A percentile compares a stretch with the other conserved stretches of the same genome.
Conservation (phyloP, 2,888 invertebrate genomes). For the Dicranocentrus wangi region DNA sequence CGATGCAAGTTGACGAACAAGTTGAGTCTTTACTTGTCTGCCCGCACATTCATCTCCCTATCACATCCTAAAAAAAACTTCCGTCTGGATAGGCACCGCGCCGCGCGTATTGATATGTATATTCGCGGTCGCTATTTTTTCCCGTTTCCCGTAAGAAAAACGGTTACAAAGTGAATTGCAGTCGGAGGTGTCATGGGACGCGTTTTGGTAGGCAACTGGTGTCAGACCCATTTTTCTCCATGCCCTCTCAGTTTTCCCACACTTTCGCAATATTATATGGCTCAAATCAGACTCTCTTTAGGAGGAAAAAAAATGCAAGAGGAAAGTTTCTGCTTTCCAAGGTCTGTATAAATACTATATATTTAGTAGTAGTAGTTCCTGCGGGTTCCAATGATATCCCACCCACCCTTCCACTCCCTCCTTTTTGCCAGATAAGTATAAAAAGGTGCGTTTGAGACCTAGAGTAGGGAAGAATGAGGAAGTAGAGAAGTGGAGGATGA, state of each 20-base stretch:
- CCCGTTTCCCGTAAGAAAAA: constrained; percentile 1
- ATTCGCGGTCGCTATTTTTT: too few relatives aligned
- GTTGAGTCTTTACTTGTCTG: constrained; percentile 24
- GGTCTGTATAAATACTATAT: too few relatives aligned
- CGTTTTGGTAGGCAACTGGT: constrained; percentile 72
- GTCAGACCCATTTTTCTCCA: constrained; percentile 70
- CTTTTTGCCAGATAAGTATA: background rate
- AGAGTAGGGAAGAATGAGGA: background rate
- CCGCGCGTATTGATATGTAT: background rate
- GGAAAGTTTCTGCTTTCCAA: too few relatives aligned
- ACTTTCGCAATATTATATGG: background rate
- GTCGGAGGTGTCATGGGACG: constrained; percentile 63
- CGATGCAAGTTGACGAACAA: constrained; percentile 11
- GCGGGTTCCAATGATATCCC: background rate
- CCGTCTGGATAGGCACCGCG: background rate
- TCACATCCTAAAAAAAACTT: background rate
- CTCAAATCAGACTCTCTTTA: background rate
- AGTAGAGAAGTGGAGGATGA: constrained; percentile 30
- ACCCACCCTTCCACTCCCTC: background rate
- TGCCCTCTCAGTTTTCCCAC: background rate
- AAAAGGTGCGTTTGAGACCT: background rate
- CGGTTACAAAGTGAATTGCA: constrained; percentile 31
- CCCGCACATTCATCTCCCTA: constrained; percentile 8
- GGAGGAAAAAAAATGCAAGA: too few relatives aligned
- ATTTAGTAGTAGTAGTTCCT: too few relatives aligned